Evolutionary conservation across 2,797 vertebrate species (phyloP).

Genomic region (Ara ararauna): DNA sequence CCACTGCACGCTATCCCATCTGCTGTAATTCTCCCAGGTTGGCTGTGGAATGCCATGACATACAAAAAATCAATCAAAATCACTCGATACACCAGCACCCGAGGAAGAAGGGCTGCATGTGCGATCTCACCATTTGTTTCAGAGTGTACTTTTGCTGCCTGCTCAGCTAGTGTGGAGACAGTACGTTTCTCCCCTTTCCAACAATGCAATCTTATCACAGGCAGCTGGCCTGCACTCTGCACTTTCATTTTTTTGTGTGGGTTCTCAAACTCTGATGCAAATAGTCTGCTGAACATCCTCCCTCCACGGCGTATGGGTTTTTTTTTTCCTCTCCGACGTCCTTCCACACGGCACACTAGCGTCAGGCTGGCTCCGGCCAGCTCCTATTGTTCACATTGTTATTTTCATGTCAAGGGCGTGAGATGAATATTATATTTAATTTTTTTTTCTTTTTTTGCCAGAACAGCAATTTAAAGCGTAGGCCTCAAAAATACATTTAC

Average conservation of each 20-base stretch:
- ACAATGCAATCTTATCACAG: slow-evolving; percentile 60
- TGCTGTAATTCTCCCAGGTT: slow-evolving; percentile 19
- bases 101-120: background rate
- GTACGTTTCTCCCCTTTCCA: slow-evolving; percentile 37
- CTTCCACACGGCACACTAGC: background rate
- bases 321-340: slow-evolving; percentile 14
- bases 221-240: slow-evolving; percentile 2
- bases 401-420: slow-evolving; percentile 62
- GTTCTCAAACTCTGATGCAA: slow-evolving; percentile 32
- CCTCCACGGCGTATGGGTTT: background rate
- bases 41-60: slow-evolving; percentile 4
- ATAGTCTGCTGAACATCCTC: slow-evolving; percentile 69
- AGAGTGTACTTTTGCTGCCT: background rate
- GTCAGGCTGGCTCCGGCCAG: slow-evolving; percentile 59
- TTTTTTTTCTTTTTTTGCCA: background rate
- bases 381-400: slow-evolving; percentile 58
- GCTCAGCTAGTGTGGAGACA: slow-evolving; percentile 2
- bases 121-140: background rate
- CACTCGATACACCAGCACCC: background rate
- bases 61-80: slow-evolving; percentile 27
- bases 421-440: slow-evolving; percentile 1
- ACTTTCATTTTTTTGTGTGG: slow-evolving; percentile 51
- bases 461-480: slow-evolving; percentile 30
- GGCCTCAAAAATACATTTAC: slow-evolving; percentile 36
- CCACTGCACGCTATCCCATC: background rate